phyloP scores from a whole-genome alignment of 2,797 vertebrate species.

The Micropoecilia bifurca region DNA sequence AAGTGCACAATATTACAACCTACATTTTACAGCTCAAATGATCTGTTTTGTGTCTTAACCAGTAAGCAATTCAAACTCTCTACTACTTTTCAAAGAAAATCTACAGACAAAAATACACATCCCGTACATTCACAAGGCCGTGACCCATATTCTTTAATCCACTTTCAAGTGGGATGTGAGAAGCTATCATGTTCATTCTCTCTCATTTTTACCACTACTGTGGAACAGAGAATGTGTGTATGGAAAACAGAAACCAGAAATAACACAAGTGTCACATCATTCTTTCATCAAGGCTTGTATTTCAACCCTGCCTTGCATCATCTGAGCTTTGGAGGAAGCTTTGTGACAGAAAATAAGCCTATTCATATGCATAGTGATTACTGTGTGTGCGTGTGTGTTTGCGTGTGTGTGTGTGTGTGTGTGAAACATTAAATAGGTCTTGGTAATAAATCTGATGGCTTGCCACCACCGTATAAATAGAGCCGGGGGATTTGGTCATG shows the following conservation, averaged over 20 bases:
- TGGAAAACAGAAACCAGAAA: slow-evolving; percentile 63
- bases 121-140: slow-evolving; percentile 40
- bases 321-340: slow-evolving; percentile 51
- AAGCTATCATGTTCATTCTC: slow-evolving; percentile 54
- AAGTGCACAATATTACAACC: background rate
- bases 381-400: slow-evolving; percentile 29
- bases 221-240: slow-evolving; percentile 28
- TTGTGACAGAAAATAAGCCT: slow-evolving; percentile 67
- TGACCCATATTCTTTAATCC: slow-evolving; percentile 64
- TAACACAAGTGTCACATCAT: slow-evolving; percentile 65
- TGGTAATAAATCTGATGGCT: slow-evolving; percentile 67
- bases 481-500: slow-evolving; percentile 56
- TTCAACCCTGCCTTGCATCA: slow-evolving; percentile 67
- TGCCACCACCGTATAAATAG: slow-evolving; percentile 63
- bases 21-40: slow-evolving; percentile 4
- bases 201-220: slow-evolving; percentile 60
- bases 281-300: slow-evolving; percentile 64
- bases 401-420: slow-evolving; percentile 42
- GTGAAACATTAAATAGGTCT: slow-evolving; percentile 61
- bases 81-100: slow-evolving; percentile 22
- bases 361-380: slow-evolving; percentile 65
- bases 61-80: background rate
- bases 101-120: slow-evolving; percentile 39
- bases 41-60: slow-evolving; percentile 4
- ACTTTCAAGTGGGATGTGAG: slow-evolving; percentile 51